Percentiles rank a stretch among this genome's conserved stretches.
These are phyloP conservation scores for Ephestia elutella DNA, from an alignment of 1,140 invertebrate genomes.

Conservation along the genomic window DNA sequence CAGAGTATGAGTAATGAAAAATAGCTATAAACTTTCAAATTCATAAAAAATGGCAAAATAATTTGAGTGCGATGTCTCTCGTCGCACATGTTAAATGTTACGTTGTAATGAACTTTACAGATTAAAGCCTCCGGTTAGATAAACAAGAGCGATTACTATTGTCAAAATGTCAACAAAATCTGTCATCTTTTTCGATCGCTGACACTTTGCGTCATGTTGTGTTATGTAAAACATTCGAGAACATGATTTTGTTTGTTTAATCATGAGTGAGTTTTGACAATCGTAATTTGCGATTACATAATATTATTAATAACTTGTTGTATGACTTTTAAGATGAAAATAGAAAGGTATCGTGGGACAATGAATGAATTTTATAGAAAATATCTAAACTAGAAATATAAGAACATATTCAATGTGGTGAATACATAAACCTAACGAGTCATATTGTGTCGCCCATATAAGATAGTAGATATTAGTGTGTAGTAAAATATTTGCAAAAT, in stretches of 20 bases:
- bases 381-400: no score
- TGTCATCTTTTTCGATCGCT: not conserved
- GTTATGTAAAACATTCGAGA: not conserved
- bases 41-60: not conserved
- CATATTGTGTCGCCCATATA: no score
- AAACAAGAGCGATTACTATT: not conserved
- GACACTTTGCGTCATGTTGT: not conserved
- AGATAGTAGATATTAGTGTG: no score
- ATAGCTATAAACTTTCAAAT: no score
- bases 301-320: not conserved
- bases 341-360: no score
- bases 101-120: not conserved
- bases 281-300: not conserved
- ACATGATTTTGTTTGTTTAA: not conserved
- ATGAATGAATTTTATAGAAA: no score
- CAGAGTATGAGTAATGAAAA: no score
- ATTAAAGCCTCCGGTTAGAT: not conserved
- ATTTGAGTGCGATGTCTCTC: not conserved
- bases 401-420: no score
- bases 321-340: not conserved
- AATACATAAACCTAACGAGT: no score
- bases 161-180: conserved; percentile 4
- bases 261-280: not conserved
- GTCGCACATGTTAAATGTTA: no score
- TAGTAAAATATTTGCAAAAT: no score